These are phyloP conservation scores for Triops cancriformis DNA, from an alignment of 1,140 invertebrate species.

Conservation along the genomic window DNA sequence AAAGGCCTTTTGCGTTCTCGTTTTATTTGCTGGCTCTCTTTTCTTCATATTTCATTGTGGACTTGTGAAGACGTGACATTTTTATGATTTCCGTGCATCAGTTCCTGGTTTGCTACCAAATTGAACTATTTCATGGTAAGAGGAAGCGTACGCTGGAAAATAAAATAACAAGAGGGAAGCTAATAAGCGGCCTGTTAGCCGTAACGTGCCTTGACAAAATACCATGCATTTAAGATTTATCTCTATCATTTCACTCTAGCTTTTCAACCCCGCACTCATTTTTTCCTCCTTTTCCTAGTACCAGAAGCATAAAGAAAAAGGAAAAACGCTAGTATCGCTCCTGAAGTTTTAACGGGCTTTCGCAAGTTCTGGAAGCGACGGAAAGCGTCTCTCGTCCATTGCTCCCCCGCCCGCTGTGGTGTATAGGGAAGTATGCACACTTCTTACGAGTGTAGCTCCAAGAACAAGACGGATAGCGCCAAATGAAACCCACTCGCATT, in stretches of 20 bases:
- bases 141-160: background rate
- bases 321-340: background rate
- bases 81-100: background rate
- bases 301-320: background rate
- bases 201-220: constrained; percentile 12
- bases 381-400: constrained; percentile 1
- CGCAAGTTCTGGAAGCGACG: background rate
- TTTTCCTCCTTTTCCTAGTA: background rate
- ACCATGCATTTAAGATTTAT: constrained; percentile 9
- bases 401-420: background rate
- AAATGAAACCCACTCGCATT: background rate
- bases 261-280: background rate
- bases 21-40: background rate
- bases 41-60: background rate
- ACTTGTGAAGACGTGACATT: constrained; percentile 1
- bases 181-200: background rate
- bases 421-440: background rate
- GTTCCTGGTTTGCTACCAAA: background rate
- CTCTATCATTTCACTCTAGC: background rate
- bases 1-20: background rate
- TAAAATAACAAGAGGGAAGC: constrained; percentile 1
- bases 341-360: background rate
- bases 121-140: constrained; percentile 14
- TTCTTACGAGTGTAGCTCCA: background rate
- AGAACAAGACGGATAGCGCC: background rate